Evolutionary conservation across 2,888 invertebrate species (phyloP).

Genomic region (Odiellus spinosus): DNA sequence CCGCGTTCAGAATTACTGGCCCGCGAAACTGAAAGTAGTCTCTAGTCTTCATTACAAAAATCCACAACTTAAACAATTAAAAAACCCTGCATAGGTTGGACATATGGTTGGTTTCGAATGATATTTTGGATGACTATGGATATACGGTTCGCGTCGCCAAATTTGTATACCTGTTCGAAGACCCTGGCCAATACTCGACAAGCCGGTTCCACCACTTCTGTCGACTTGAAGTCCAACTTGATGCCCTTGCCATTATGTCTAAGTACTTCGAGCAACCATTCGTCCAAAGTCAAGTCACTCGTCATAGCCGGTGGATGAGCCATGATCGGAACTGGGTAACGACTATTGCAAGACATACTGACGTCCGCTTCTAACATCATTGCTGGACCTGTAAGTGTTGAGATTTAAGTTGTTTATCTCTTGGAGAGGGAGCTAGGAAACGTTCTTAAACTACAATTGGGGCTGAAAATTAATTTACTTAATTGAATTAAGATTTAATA

Average conservation of each 20-base stretch:
- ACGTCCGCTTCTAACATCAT: slow-evolving; percentile 20
- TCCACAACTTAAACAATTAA: too few species aligned
- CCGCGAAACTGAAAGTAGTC: slow-evolving; percentile 14
- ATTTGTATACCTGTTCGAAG: slow-evolving; percentile 15
- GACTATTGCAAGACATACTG: slow-evolving; percentile 18
- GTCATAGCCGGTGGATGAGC: slow-evolving; percentile 26
- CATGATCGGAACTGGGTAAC: slow-evolving; percentile 29
- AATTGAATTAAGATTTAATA: too few species aligned
- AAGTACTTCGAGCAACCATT: slow-evolving; percentile 25
- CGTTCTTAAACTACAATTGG: too few species aligned
- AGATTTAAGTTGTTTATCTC: too few species aligned
- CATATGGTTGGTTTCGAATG: too few species aligned
- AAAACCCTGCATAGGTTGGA: too few species aligned
- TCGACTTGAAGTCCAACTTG: slow-evolving; percentile 30
- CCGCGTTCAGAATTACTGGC: slow-evolving; percentile 20
- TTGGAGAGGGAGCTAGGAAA: too few species aligned
- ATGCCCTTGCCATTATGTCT: slow-evolving; percentile 26
- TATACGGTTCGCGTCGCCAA: too few species aligned
- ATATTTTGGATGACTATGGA: too few species aligned
- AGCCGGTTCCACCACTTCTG: slow-evolving; percentile 28
- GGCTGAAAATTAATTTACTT: too few species aligned
- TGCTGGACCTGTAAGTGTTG: slow-evolving; percentile 12
- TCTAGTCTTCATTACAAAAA: too few species aligned
- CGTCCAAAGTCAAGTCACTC: slow-evolving; percentile 27
- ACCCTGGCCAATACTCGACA: slow-evolving; percentile 21